Evolutionary conservation across 2,888 invertebrate genomes (phyloP), one percentile per base, ranked within the genome.

Genomic region (Diaperis boleti): DNA sequence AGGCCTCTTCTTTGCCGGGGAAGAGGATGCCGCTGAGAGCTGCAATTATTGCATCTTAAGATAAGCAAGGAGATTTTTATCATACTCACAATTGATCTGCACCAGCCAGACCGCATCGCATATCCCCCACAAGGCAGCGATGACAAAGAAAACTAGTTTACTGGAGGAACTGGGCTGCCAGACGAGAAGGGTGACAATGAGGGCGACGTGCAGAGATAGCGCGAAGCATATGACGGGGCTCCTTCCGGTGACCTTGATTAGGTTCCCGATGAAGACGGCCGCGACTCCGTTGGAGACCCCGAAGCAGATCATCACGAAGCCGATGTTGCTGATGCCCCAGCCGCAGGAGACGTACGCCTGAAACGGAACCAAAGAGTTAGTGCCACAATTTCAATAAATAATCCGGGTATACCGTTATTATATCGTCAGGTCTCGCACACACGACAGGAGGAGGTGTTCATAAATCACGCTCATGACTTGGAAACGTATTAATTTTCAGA

Each of bases 251-350:
- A 90, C 81, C 78, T 92, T 94, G 55, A 91, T 90, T 17, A 95
- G 76, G 0, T 88, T 87, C 0, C 96, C 96, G 0, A 92, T 92
- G 6, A 90, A 81, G 0, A 93, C 88, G 0, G 96, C 94, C 0
- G 93, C 92, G n/a, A 94, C 78, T 0, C 95, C 94, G 76, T 95
- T 95, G 69, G 90, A 90, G 4, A 93, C 87, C 0, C 96, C 96
- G 78, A 94, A 96, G 77, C 94, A 94, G 66, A 96, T 94, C 92
- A 96, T 93, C 54, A 95, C 94, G 78, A 91, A 95, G 0, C 97
- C 97, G 50, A 97, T 95, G 80, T 95, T 92, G 69, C 89, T 89
- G 68, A 96, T 92, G 1, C 96, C 93, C 88, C 91, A 92, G 0
- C 92, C 91, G 73, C 94, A 94, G 0, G 92, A 92, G 0, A 94